Conservation (phyloP, 2,888 invertebrate species). For the Amorpha juglandis region DNA sequence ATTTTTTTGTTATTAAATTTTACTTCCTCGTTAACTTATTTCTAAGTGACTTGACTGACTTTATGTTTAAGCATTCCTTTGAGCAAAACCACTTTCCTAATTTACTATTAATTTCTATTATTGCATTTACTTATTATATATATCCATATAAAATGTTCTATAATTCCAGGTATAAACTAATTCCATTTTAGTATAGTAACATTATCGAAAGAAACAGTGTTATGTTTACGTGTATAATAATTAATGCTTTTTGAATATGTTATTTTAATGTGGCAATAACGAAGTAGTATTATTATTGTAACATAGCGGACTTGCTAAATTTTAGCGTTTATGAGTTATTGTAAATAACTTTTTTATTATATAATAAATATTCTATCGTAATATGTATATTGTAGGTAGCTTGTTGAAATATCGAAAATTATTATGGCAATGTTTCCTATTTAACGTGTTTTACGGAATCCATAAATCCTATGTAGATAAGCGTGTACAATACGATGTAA, state of each 20-base stretch:
- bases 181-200: no score
- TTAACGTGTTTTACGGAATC: constrained; percentile 14
- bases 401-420: constrained; percentile 32
- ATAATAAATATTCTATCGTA: constrained; percentile 25
- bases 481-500: neutral
- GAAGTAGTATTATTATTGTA: neutral
- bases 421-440: constrained; percentile 18
- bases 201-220: no score
- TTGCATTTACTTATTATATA: no score
- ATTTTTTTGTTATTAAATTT: neutral
- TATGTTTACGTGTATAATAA: no score
- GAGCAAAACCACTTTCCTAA: neutral
- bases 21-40: constrained; percentile 11
- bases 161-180: no score
- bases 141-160: no score
- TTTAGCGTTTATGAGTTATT: neutral
- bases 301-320: neutral
- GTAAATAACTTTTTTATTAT: constrained; percentile 12
- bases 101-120: neutral
- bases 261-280: neutral
- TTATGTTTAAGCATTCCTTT: constrained; percentile 14
- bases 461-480: constrained; percentile 3
- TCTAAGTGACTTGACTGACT: constrained; percentile 18
- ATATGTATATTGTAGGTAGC: constrained; percentile 41
- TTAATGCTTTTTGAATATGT: no score